Percentiles rank a stretch among this genome's conserved stretches.
These are phyloP conservation scores for Brachyopa scutellaris DNA, from an alignment of 2,888 invertebrate genomes.

Conservation along the genomic window DNA sequence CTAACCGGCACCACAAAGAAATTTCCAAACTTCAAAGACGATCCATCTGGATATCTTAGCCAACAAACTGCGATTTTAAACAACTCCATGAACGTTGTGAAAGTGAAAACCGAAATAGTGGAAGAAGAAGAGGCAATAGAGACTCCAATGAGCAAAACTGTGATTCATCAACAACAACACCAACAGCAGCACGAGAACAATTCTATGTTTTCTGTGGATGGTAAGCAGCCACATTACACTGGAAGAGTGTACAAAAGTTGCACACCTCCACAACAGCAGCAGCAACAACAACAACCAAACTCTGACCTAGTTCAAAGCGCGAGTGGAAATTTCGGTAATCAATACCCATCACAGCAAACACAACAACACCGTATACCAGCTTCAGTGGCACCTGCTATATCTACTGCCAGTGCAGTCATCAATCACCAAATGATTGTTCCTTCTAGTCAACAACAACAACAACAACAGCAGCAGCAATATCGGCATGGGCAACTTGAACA, in stretches of 20 bases:
- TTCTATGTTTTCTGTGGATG: constrained; percentile 25
- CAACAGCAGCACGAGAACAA: constrained; percentile 63
- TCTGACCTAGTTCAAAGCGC: constrained; percentile 31
- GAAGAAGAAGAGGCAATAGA: constrained; percentile 43
- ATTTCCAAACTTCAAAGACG: constrained; percentile 93
- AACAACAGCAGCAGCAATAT: constrained; percentile 49
- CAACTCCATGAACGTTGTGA: constrained; percentile 90
- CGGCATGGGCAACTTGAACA: constrained; percentile 40
- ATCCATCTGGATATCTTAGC: constrained; percentile 94
- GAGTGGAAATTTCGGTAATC: constrained; percentile 38
- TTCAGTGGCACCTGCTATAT: constrained; percentile 34
- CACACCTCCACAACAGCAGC: constrained; percentile 17
- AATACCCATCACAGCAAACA: constrained; percentile 39
- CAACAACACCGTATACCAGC: constrained; percentile 27
- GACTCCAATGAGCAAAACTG: constrained; percentile 58
- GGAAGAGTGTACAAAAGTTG: constrained; percentile 40
- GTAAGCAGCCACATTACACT: constrained; percentile 39
- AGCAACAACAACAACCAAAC: constrained; percentile 40
- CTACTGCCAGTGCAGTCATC: constrained; percentile 17
- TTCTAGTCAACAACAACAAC: constrained; percentile 67
- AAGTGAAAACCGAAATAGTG: too few species aligned
- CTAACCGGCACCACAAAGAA: constrained; percentile 73
- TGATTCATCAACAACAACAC: constrained; percentile 67
- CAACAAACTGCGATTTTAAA: constrained; percentile 94
- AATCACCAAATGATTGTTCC: constrained; percentile 63